Evolutionary conservation across 2,113 vertebrate genomes (phyloP), one percentile per base, ranked within the genome.

Genomic region (Rhodinocichla rosea): DNA sequence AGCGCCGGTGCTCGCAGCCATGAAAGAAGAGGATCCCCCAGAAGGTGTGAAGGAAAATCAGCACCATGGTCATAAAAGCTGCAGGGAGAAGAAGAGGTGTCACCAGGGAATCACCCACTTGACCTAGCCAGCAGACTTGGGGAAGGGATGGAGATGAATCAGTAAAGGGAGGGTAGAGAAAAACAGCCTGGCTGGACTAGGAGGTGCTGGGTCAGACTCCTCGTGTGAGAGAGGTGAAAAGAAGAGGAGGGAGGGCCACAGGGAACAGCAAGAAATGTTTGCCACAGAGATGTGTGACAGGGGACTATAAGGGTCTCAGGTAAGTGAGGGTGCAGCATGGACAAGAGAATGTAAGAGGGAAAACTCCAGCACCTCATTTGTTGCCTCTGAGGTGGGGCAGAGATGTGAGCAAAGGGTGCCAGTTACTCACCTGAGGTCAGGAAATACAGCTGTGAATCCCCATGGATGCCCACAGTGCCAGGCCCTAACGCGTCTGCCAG

Each of bases 1-100:
- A 98, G 87, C 89, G 73, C 27, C 53, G 96, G 55, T 97, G 97
- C 95, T 98, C 98, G 13, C 98, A 98, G 88, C 98, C 98, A 0
- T 98, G 98, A 56, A 98, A 98, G 89, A 98, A 98, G 82, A 98
- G 73, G 68, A 98, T 98, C 4, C 98, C 98, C 98, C 98, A 98
- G 92, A 98, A 98, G 21, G 97, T 98, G 92, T 98, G 98, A 65
- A 98, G 97, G 35, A 98, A 95, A 55, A 98, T 98, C 87, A 98
- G 75, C 39, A 98, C 98, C 96, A 98, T 97, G 69, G 98, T 98
- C 98, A 98, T 98, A 91, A 98, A 97, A 79, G 98, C 98, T 98
- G 94, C 20, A 52, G 17, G 53, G 9, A 93, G 24, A 6, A 4
- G 30, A 9, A 55, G 8, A 15, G 17, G 23, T 19, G 55, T 87